Evolutionary conservation across 2,888 invertebrate genomes (phyloP), one percentile per base, ranked within the genome.

Genomic region (Lasius fuliginosus): DNA sequence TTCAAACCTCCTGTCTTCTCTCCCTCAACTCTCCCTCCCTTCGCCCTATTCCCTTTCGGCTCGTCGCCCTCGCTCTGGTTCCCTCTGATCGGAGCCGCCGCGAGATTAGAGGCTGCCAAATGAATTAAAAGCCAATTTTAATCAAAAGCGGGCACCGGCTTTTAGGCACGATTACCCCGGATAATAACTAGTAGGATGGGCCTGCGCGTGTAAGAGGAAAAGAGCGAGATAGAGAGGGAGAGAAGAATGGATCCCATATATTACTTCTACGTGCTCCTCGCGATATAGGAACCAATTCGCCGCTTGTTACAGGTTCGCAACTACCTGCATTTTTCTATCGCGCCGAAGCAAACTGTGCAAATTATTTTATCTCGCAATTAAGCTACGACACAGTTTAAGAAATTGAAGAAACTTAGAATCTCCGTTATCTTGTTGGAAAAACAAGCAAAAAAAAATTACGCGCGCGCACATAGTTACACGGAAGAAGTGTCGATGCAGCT

Each of bases 71-170:
- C 82, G 67, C 82, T 74, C 68, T 84, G 81, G 83, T 87, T 91
- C 87, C 86, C 90, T 91, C 92, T 93, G 94, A 94, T 94, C 94
- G 93, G 90, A 91, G 91, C 92, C 92, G 93, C 90, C 92, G 85
- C 92, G 91, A 94, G 95, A 95, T 95, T 95, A 95, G 94, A 95
- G 95, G 93, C 94, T 94, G 93, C 92, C 94, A 94, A 95, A 95
- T 94, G 94, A 95, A 95, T 95, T 95, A 94, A 95, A 95, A 95
- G 94, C 92, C 94, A 95, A 95, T 95, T 95, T 95, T 95, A 95
- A 95, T 95, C 95, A 95, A 94, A 95, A 94, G 93, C 93, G 92
- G 92, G 92, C 93, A 94, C 92, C 93, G 93, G 93, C 94, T 94
- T 94, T 94, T 94, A 95, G 94, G 92, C 93, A 91, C 94, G 94